Conservation (phyloP, 53 echinoderm and acorn worm species). For the Holothuria leucospilota region DNA sequence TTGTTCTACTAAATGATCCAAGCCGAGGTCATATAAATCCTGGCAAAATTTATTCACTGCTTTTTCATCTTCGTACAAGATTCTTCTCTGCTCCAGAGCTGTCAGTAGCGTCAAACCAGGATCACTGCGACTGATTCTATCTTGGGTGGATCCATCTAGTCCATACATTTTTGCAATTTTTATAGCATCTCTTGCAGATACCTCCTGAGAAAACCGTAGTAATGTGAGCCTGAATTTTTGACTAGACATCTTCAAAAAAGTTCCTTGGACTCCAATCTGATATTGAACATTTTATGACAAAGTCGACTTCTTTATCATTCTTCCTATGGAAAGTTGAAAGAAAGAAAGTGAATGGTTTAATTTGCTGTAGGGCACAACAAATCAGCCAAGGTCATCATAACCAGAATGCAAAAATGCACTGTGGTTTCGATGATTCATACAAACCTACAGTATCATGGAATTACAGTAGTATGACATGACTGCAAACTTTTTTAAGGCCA, state of each 20-base stretch:
- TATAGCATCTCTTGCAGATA: not conserved
- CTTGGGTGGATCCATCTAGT: not conserved
- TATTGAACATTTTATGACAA: no score
- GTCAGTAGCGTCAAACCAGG: not conserved
- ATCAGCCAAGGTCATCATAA: no score
- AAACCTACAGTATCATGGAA: no score
- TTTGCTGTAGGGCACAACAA: no score
- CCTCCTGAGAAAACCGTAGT: not conserved
- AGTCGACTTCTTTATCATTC: no score
- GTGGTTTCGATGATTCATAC: no score
- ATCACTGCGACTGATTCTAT: not conserved
- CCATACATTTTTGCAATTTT: not conserved
- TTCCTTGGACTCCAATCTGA: no score
- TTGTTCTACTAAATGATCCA: not conserved
- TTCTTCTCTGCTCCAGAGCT: slow-evolving; percentile 8
- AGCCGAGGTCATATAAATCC: not conserved
- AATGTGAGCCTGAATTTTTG: not conserved
- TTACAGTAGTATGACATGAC: no score
- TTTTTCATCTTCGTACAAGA: not conserved
- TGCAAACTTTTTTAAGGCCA: no score
- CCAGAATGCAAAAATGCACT: no score
- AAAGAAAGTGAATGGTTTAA: no score
- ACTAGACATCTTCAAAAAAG: not conserved
- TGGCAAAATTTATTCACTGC: slow-evolving; percentile 1
- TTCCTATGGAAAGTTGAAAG: no score